Base-by-base conservation (phyloP, 2,113 vertebrate species). In the Choloepus hoffmanni region DNA sequence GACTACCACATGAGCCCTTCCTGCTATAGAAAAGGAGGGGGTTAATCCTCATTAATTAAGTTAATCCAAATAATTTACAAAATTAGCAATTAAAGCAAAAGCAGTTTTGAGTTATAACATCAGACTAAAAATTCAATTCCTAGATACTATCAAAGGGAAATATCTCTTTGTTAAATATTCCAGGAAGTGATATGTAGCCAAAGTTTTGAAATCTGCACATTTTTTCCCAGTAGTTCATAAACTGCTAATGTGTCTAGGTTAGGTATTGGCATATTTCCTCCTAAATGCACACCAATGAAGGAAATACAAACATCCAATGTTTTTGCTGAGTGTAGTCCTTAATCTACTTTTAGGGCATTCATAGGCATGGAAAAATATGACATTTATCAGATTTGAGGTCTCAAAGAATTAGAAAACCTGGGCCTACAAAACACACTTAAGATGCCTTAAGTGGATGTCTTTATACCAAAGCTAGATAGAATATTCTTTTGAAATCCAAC, bases 321-420 rank as follows among this genome's bases (percentile, higher is more conserved):
- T 90, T 93, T 85, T 82, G 48, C 72, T 74, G 21, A 76, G 48
- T 76, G 36, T 7, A 72, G 14, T 19, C 8, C 40, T 82, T 60
- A 33, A 14, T 33, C 7, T 88, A 65, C 15, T 84, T 65, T 9
- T 65, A 93, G 24, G 65, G 13, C 33, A 77, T 30, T 90, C 60
- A 55, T 18, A 58, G 62, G 55, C 5, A 85, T 70, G 23, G 84
- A 55, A 85, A 68, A 12, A 90, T 10, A 94, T 26, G 13, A 91
- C 74, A 89, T 78, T 77, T 78, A 86, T 83, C 89, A 93, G n/a
- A 94, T 79, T 21, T 60, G 33, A 74, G 91, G 28, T 91, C 21
- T 83, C 26, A 21, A 90, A 96, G 62, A 89, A 65, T 76, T 74
- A 48, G 21, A 95, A 93, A 96, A 94, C 53, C 63, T 85, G 19